Evolutionary conservation across 2,113 vertebrate genomes (phyloP).

Genomic region (Thinocorus orbignyianus): DNA sequence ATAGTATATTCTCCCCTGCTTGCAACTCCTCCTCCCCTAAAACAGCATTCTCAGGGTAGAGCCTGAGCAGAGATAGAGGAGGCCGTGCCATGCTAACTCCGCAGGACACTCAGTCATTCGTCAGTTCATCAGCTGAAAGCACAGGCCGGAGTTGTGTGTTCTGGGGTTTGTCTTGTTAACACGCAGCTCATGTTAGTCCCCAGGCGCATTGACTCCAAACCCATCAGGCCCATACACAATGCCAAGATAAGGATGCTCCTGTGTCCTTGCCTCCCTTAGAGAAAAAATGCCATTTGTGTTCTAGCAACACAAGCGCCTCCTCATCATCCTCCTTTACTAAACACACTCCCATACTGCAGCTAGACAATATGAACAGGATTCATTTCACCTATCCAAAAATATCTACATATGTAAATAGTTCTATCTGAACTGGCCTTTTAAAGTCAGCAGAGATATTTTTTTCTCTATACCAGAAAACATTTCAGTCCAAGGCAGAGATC

Average conservation of each 20-base stretch:
- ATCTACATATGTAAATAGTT: background rate
- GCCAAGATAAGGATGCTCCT: background rate
- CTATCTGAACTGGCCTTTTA: background rate
- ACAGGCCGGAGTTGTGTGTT: background rate
- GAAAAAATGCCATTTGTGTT: background rate
- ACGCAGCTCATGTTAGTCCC: background rate
- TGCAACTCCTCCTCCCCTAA: background rate
- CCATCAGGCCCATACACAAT: background rate
- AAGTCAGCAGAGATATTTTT: background rate
- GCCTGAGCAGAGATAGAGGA: background rate
- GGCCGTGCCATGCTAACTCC: background rate
- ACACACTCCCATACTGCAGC: background rate
- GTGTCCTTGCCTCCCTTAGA: background rate
- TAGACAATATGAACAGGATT: background rate
- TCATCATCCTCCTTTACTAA: background rate
- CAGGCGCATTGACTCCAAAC: background rate
- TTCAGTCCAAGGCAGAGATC: background rate
- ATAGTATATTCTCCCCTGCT: fast-evolving
- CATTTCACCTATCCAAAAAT: background rate
- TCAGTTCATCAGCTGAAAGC: background rate
- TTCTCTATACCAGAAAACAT: background rate
- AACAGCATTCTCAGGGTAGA: background rate
- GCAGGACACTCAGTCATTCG: background rate
- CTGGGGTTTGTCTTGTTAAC: background rate
- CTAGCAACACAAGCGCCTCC: background rate